Percentiles rank a stretch among this genome's conserved stretches.
Conservation (phyloP, 64 coral and sea anemone genomes). For the Exaiptasia diaphana region DNA sequence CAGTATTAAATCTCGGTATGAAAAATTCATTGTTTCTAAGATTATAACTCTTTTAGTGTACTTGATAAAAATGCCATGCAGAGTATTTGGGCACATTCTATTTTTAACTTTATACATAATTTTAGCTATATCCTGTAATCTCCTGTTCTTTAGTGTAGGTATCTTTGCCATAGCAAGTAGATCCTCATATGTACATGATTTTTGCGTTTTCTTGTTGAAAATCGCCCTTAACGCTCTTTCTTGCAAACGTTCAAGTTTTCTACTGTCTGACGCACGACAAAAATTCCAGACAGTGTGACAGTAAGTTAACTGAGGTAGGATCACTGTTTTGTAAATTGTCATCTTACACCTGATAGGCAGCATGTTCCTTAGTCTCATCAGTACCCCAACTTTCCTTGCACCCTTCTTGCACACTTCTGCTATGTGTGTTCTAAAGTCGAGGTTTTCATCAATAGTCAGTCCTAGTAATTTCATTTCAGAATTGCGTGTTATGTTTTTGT, state of each 20-base stretch:
- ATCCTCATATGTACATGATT: background rate
- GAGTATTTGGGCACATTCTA: background rate
- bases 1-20: no score
- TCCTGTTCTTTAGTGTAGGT: background rate
- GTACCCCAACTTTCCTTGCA: background rate
- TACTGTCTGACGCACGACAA: constrained; percentile 18
- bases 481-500: no score
- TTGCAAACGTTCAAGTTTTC: constrained; percentile 12
- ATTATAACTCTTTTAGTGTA: no score
- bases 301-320: constrained; percentile 19
- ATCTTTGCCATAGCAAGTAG: background rate
- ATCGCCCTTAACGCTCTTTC: no score
- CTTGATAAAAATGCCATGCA: no score
- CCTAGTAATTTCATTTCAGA: background rate
- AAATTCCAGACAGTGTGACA: constrained; percentile 37
- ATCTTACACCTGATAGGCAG: background rate
- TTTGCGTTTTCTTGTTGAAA: no score
- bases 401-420: background rate
- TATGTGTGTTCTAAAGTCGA: background rate
- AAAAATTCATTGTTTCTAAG: no score
- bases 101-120: background rate
- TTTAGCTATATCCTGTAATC: background rate
- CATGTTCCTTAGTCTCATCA: background rate
- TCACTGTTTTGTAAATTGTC: constrained; percentile 17
- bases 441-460: background rate